Evolutionary conservation across 2,888 invertebrate species (phyloP).

Genomic region (Leptopterna dolabrata): DNA sequence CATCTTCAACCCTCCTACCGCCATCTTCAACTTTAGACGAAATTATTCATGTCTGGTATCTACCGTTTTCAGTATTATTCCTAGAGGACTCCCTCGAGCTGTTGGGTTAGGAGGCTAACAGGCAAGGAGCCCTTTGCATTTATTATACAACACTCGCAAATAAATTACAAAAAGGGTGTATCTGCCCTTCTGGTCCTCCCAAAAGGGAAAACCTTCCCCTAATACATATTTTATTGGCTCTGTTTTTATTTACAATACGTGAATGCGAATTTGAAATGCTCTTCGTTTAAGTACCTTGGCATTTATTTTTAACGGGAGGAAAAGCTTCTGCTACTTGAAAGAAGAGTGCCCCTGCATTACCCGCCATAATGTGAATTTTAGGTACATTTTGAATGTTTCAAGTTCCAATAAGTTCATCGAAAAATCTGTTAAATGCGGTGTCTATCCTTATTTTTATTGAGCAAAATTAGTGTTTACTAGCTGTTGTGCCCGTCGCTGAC

Average conservation of each 20-base stretch:
- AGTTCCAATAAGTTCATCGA: too few species aligned
- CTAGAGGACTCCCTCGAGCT: not conserved
- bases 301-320: not conserved
- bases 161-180: not conserved
- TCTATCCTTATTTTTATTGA: too few species aligned
- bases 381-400: not conserved
- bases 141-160: not conserved
- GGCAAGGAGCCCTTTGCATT: slow-evolving; percentile 3
- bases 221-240: not conserved
- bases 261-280: not conserved
- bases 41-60: not conserved
- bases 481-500: too few species aligned
- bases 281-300: not conserved
- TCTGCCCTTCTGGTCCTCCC: not conserved
- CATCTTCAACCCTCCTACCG: not conserved
- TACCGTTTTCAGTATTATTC: not conserved
- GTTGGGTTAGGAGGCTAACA: not conserved
- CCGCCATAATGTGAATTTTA: not conserved
- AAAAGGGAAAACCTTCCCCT: not conserved
- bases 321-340: not conserved
- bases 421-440: too few species aligned
- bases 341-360: not conserved
- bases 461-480: too few species aligned
- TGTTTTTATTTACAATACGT: not conserved
- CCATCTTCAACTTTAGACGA: not conserved